These are phyloP conservation scores for Chymomyza amoena DNA, from an alignment of 2,888 invertebrate genomes.

Conservation along the genomic window DNA sequence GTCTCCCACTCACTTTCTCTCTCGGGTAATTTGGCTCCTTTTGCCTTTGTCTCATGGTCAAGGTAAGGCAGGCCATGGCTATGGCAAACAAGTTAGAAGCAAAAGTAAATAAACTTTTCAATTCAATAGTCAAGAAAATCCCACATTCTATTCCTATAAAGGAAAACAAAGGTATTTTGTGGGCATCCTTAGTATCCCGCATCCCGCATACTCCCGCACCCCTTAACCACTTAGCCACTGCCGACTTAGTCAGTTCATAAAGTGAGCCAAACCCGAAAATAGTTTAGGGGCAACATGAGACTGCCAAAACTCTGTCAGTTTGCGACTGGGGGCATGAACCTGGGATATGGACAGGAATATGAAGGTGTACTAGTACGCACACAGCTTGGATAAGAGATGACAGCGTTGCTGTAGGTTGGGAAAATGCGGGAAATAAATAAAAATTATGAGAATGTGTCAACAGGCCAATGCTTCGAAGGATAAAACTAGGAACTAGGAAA, in stretches of 20 bases:
- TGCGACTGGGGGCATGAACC: background rate
- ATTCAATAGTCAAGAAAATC: constrained; percentile 62
- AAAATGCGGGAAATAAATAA: no score
- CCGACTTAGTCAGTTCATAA: background rate
- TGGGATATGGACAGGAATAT: background rate
- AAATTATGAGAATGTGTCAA: no score
- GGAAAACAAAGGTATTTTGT: constrained; percentile 28
- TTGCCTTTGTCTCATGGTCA: constrained; percentile 1
- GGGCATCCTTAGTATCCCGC: constrained; percentile 13
- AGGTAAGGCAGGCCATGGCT: constrained; percentile 3
- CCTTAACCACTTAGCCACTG: background rate
- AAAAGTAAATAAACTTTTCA: constrained; percentile 60
- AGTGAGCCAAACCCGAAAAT: background rate
- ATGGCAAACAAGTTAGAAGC: background rate
- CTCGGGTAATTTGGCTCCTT: background rate
- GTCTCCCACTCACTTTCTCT: background rate
- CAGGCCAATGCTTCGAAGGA: no score
- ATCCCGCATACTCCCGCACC: background rate
- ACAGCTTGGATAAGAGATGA: background rate
- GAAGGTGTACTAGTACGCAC: background rate
- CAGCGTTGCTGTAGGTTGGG: background rate
- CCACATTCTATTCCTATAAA: constrained; percentile 21
- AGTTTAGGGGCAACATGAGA: background rate
- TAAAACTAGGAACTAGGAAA: no score
- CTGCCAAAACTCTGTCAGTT: background rate